Evolutionary conservation across 37 sponge, comb jelly and placozoan genomes (phyloP).

Genomic region (Geodia barretti): DNA sequence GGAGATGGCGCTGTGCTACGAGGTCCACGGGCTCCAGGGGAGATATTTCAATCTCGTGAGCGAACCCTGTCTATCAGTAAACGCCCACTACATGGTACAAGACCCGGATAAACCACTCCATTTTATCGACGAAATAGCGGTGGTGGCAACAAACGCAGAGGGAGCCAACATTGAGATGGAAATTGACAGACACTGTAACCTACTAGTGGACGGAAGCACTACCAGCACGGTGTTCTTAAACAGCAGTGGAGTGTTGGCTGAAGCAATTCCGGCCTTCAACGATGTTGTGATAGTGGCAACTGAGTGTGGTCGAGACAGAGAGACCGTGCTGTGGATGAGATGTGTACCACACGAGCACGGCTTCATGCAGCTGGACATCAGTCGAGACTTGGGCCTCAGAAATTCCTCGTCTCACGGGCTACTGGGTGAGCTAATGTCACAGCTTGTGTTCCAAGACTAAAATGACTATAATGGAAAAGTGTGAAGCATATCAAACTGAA

Average conservation of each 20-base stretch:
- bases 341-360: too few relatives aligned
- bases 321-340: too few relatives aligned
- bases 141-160: not conserved
- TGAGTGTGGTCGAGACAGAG: too few relatives aligned
- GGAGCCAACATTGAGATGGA: not conserved
- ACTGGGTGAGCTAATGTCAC: too few relatives aligned
- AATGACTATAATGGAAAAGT: too few relatives aligned
- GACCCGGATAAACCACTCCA: not conserved
- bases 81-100: slow-evolving; percentile 41
- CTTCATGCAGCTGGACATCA: too few relatives aligned
- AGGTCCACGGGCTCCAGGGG: slow-evolving; percentile 28
- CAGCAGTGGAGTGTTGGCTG: not conserved
- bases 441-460: too few relatives aligned
- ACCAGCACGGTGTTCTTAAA: not conserved
- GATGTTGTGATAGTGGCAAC: too few relatives aligned
- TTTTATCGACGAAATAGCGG: not conserved
- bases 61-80: slow-evolving; percentile 39
- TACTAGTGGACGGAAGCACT: not conserved
- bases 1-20: slow-evolving; percentile 31
- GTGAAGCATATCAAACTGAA: too few relatives aligned
- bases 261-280: not conserved
- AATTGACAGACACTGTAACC: not conserved
- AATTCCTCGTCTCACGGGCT: too few relatives aligned
- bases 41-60: slow-evolving; percentile 30
- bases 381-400: too few relatives aligned